Evolutionary conservation across 2,113 vertebrate genomes (phyloP).

Genomic region (Verasper variegatus): DNA sequence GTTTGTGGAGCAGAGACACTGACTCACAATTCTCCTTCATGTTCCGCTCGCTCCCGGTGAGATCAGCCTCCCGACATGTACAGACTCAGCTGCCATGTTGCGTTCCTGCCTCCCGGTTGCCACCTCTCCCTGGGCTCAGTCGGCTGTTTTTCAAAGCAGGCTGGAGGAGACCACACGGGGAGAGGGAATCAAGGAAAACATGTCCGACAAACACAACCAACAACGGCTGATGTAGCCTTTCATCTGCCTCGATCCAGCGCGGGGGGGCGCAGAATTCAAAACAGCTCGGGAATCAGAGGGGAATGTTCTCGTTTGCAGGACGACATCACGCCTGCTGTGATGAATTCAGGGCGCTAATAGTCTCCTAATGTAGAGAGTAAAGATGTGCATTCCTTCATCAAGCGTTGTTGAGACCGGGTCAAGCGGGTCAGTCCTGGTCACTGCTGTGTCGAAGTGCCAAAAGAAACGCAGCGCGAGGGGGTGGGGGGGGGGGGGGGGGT

Average conservation of each 20-base stretch:
- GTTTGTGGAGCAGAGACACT: neutral
- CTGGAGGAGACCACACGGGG: conserved; percentile 68
- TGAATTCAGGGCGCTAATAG: conserved; percentile 28
- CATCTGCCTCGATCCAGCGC: conserved; percentile 32
- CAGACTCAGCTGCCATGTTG: conserved; percentile 21
- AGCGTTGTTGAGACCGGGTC: conserved; percentile 38
- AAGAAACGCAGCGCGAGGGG: conserved; percentile 15
- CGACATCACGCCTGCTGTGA: conserved; percentile 5
- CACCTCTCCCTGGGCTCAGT: conserved; percentile 60
- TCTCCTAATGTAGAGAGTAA: conserved; percentile 15
- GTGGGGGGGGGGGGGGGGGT: neutral
- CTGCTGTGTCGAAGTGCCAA: conserved; percentile 29
- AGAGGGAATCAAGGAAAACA: conserved; percentile 69
- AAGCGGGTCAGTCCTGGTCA: conserved; percentile 40
- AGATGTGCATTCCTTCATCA: conserved; percentile 57
- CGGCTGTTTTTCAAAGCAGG: conserved; percentile 64
- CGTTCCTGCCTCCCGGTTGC: conserved; percentile 18
- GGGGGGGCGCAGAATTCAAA: conserved; percentile 9
- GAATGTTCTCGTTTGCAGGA: conserved; percentile 9
- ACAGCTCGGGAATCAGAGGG: conserved; percentile 16
- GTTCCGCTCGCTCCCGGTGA: conserved; percentile 14
- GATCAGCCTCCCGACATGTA: conserved; percentile 9
- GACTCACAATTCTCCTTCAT: neutral
- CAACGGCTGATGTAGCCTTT: conserved; percentile 53
- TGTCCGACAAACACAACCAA: conserved; percentile 65